A percentile compares a stretch with the other conserved stretches of the same genome.
These are phyloP conservation scores for Lepus townsendii DNA, from an alignment of 2,797 vertebrate species.

Conservation along the genomic window DNA sequence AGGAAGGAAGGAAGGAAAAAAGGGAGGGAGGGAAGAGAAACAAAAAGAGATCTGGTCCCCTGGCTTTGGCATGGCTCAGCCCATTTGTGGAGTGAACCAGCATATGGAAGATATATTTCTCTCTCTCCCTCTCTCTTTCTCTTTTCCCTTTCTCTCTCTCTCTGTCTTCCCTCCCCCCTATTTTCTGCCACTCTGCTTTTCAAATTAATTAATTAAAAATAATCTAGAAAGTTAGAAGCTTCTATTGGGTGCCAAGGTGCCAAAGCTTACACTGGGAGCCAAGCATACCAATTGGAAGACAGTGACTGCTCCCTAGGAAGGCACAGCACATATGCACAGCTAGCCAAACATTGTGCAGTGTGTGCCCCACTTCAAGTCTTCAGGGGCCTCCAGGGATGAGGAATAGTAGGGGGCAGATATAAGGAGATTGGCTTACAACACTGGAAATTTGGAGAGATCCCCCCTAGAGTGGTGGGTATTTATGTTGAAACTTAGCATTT, in stretches of 20 bases:
- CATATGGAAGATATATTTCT: no score
- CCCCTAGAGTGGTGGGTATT: not conserved
- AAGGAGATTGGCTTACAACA: not conserved
- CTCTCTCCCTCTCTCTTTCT: no score
- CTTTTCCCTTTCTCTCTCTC: no score
- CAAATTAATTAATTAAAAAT: not conserved
- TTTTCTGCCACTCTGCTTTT: no score
- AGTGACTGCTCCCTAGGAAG: not conserved
- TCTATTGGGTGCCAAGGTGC: not conserved
- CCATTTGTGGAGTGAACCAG: no score
- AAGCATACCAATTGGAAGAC: not conserved
- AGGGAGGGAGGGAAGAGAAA: no score
- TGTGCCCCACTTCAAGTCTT: not conserved
- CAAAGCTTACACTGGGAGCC: not conserved
- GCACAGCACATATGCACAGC: fast-evolving
- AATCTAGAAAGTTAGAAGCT: not conserved
- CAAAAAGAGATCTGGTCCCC: no score
- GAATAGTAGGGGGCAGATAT: no score
- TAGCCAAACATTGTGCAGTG: fast-evolving
- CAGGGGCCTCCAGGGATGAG: fast-evolving
- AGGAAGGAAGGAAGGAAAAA: no score
- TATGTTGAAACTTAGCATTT: not conserved
- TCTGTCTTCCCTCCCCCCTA: no score
- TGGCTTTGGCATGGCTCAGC: no score
- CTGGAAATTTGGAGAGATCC: no score